Evolutionary conservation across 2,888 invertebrate species (phyloP), one percentile per base, ranked within the genome.

Genomic region (Meliscaeva auricollis): DNA sequence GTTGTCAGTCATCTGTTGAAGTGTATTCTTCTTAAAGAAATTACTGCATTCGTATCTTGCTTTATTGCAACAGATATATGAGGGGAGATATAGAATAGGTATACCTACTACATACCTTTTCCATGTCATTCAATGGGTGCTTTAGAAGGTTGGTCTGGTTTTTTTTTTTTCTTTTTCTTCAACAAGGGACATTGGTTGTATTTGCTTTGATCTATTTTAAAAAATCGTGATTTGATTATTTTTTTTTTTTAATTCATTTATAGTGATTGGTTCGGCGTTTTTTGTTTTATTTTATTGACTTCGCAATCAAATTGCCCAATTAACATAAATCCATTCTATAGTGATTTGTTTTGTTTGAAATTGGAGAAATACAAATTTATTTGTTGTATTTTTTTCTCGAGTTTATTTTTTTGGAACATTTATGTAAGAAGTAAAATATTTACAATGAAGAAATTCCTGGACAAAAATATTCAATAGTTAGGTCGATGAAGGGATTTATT

Each of bases 1-100:
- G 54, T 54, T 69, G 69, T 54, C 69, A 69, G 54, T 69, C 54
- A 41, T 66, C 11, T 22, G 4, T 35, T 48, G 38, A 54, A 22
- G 38, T 69, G 38, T 54, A 54, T 38, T 69, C 41, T 68, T 50
- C 50, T 52, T 38, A 3, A 69, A 41, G 69, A 54, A 54, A 54
- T 44, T 15, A 54, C 26, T 54, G 69, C 52, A 69, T 54, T 69
- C n/a, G 20, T 54, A 69, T 52, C 13, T 50, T 48, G 38, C 38
- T 54, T 13, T 41, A 38, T 52, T 69, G 69, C 54, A 69, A 66
- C n/a, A 30, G 1, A 60, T 30, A 9, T 13, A 17, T n/a, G n/a
- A n/a, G n/a, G n/a, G n/a, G 8, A 20, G 66, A 3, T 66, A 38
- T 15, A n/a, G 2, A 20, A 2, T n/a, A n/a, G n/a, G n/a, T n/a